These are phyloP conservation scores for Eptesicus fuscus DNA, from an alignment of 2,113 vertebrate genomes.

Conservation along the genomic window DNA sequence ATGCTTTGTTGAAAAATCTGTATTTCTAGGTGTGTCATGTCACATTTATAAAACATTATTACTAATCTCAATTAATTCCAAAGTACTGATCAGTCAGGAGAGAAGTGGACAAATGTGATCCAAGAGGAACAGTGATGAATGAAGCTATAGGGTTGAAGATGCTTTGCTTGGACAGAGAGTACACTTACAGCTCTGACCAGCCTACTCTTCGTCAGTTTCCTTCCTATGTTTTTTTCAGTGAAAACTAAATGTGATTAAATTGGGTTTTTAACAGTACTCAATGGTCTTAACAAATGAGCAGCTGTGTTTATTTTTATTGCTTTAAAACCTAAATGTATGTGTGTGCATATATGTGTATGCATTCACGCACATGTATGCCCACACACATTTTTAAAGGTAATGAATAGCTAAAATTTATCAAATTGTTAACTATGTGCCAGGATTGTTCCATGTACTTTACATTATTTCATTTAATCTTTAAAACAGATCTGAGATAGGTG, in stretches of 20 bases:
- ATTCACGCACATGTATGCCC: background rate
- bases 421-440: background rate
- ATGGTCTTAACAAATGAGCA: background rate
- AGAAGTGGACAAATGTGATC: background rate
- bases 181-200: background rate
- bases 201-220: background rate
- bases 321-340: background rate
- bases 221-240: background rate
- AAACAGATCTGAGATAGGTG: background rate
- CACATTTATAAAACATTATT: background rate
- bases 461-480: background rate
- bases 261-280: background rate
- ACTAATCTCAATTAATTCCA: background rate
- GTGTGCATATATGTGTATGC: background rate
- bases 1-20: background rate
- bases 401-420: background rate
- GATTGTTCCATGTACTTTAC: background rate
- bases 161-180: too few relatives aligned
- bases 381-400: background rate
- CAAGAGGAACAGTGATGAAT: background rate
- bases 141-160: accelerated
- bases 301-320: background rate
- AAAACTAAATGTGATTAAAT: background rate
- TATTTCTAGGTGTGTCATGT: background rate
- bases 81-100: background rate